Base-by-base conservation (phyloP, 2,888 invertebrate species). In the Mactromeris polynyma region DNA sequence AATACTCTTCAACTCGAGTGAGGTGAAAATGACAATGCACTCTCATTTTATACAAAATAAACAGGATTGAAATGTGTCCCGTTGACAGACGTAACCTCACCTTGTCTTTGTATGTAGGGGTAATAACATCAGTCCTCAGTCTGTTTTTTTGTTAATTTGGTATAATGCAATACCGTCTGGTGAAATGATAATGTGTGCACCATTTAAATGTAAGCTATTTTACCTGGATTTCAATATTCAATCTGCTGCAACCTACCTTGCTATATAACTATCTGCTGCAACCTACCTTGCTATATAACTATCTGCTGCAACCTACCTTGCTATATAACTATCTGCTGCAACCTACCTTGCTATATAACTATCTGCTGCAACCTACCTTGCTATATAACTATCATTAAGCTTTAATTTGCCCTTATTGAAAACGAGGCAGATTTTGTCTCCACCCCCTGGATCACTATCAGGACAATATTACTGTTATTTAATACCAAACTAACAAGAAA, bases 401-500 rank as follows among this genome's bases (percentile, higher is more conserved):
- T 73, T 73, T 83, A 73, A 83, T 83, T 83, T 83, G 42, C 6
- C 9, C 17, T 33, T 33, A 73, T 73, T 73, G 83, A 31, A 83
- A 83, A 21, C 64, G 73, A 73, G 19, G 73, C 36, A 14, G 36
- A 36, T 36, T 33, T 73, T 36, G 33, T 33, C 73, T 36, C 73
- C 73, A 2, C 73, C 73, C 36, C 33, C 36, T 26, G 36, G 73
- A 42, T 42, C 26, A 9, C 26, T 42, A 73, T 42, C 64, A 14
- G 42, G 42, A 73, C 69, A 73, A 17, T 73, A 42, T 73, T 46
- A 42, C 69, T 73, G 73, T 73, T 31, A 64, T 73, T 83, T 73
- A 46, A 83, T 73, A 69, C 42, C 83, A 38, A 42, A 46, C 42
- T 73, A 69, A 83, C 83, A 83, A 40, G 73, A 46, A 73, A 69